phyloP scores from a whole-genome alignment of 2,797 vertebrate species.

The Malacoraja senta region DNA sequence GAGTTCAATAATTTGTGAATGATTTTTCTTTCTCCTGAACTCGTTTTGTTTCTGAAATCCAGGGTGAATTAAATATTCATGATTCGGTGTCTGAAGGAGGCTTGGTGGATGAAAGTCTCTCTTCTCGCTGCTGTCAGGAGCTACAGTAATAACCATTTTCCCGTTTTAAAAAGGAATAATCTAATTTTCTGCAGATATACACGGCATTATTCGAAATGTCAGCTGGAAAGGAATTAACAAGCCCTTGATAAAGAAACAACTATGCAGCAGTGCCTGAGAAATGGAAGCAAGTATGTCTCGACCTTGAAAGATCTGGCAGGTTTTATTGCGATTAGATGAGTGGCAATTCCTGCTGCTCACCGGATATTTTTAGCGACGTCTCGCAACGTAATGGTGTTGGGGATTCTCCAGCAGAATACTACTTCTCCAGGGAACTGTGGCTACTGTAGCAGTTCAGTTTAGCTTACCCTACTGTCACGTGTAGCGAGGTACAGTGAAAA shows the following conservation, averaged over 20 bases:
- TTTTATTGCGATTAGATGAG: background rate
- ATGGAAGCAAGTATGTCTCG: background rate
- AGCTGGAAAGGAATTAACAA: background rate
- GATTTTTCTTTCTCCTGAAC: conserved; percentile 49
- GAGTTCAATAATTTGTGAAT: conserved; percentile 66
- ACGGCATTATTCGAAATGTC: background rate
- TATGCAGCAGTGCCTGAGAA: background rate
- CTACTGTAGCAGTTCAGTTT: no score
- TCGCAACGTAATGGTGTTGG: background rate
- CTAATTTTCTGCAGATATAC: conserved; percentile 52
- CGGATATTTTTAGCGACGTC: background rate
- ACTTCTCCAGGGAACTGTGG: background rate
- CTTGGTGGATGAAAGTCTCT: conserved; percentile 63
- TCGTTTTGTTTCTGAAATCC: conserved; percentile 49
- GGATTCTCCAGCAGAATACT: background rate
- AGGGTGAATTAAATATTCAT: conserved; percentile 60
- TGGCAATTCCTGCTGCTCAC: background rate
- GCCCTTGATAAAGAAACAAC: background rate
- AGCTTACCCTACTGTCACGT: no score
- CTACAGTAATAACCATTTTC: conserved; percentile 65
- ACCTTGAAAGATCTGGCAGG: background rate
- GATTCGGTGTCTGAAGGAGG: conserved; percentile 68
- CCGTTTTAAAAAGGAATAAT: conserved; percentile 52
- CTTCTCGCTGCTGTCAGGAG: conserved; percentile 58
- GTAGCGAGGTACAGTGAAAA: no score